Base-by-base conservation (phyloP, 2,888 invertebrate genomes). In the Carpatolechia fugitivella region DNA sequence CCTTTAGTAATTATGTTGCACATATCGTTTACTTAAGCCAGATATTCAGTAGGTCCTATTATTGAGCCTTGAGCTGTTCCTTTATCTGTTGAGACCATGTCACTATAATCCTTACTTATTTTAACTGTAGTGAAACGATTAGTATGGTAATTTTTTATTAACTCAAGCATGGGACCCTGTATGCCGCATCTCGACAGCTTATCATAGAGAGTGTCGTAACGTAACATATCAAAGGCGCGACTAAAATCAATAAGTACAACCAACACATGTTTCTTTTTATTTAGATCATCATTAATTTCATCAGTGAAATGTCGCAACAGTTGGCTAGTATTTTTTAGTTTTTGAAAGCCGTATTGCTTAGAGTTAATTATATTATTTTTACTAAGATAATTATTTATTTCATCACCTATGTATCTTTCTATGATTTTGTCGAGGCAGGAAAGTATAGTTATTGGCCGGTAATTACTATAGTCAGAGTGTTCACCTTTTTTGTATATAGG, bases 381-480 rank as follows among this genome's bases (percentile, higher is more conserved):
- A 10, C n/a, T 3, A n/a, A 52, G 14, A 47, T 20, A 59, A 10
- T 40, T 35, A 11, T 57, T 49, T 8, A 60, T 51, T 54, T 57
- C 14, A 1, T 54, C 47, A 7, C 57, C 35, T 10, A 55, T 10
- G 18, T 50, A 59, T 16, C 35, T 53, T 16, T 56, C 56, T 1
- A 57, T 16, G 31, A 59, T 53, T 38, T 59, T 59, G 31, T 59
- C 53, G 0, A 59, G 40, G 10, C 41, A 48, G 10, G 59, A 36
- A 16, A 57, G 24, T 20, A 60, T 60, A 3, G 59, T 60, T 4
- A 60, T 60, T 0, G 59, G 59, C 41, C 57, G 41, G 20, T 59
- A 61, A 13, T 61, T 61, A n/a, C 54, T 57, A 10, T 11, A 29
- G 13, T 61, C 55, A 0, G 8, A n/a, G 5, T 35, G 10, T 0